phyloP scores from a whole-genome alignment of 2,113 vertebrate species.

The Gopherus flavomarginatus region DNA sequence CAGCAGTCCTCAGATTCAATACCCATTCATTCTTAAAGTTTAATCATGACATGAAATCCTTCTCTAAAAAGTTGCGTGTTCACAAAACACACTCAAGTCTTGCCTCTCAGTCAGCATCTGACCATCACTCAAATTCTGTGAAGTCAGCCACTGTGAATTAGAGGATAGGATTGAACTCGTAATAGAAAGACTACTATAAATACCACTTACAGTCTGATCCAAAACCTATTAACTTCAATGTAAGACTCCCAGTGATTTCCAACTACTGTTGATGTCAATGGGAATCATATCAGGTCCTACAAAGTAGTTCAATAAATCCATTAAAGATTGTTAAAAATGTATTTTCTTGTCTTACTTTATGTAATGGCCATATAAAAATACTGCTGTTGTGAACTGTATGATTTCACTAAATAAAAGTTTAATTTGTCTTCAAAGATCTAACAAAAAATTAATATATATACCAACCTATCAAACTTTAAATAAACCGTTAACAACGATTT shows the following conservation, averaged over 20 bases:
- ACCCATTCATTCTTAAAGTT: neutral
- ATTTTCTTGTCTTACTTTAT: neutral
- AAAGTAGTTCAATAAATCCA: neutral
- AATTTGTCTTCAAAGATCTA: neutral
- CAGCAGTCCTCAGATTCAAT: neutral
- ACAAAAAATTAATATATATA: neutral
- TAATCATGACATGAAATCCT: neutral
- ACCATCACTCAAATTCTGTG: neutral
- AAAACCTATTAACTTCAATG: neutral
- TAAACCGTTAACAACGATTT: conserved; percentile 84
- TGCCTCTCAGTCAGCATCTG: conserved; percentile 15
- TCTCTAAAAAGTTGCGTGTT: neutral
- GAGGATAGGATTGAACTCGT: neutral
- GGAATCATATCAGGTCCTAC: accelerated
- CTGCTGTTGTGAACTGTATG: neutral
- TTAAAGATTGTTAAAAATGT: neutral
- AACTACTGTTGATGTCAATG: neutral
- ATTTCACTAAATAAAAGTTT: neutral
- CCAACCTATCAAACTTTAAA: conserved; percentile 82
- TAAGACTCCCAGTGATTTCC: neutral
- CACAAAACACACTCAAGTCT: neutral
- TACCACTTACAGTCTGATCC: neutral
- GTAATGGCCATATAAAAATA: neutral
- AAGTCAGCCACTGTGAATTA: conserved; percentile 36
- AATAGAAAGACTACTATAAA: neutral